phyloP scores from a whole-genome alignment of 2,113 vertebrate genomes.

The Poicephalus gulielmi region DNA sequence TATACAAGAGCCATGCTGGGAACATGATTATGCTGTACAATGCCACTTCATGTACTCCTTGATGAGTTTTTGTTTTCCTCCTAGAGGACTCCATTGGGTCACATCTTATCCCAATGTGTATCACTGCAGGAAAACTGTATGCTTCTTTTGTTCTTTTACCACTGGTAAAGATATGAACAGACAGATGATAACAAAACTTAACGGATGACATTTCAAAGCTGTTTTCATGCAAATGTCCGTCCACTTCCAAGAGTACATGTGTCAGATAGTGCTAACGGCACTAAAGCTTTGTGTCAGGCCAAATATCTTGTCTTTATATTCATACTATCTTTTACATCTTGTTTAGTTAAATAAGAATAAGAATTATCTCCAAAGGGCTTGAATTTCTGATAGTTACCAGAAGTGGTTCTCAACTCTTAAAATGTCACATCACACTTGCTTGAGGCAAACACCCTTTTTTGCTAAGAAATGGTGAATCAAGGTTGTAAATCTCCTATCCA shows the following conservation, averaged over 20 bases:
- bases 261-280: neutral
- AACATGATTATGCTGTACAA: neutral
- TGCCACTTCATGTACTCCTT: neutral
- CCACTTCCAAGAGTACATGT: neutral
- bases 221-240: neutral
- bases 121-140: neutral
- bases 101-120: neutral
- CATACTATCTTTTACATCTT: neutral
- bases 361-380: neutral
- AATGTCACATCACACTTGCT: neutral
- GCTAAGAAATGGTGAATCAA: neutral
- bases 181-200: neutral
- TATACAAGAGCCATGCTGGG: neutral
- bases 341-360: neutral
- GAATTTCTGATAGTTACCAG: neutral
- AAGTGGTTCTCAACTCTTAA: neutral
- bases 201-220: neutral
- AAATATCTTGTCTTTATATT: neutral
- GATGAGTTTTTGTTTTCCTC: neutral
- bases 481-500: neutral
- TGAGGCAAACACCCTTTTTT: neutral
- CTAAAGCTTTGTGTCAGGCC: neutral
- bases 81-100: neutral
- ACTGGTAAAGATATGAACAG: neutral
- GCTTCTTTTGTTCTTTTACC: neutral